Percentiles rank a stretch among this genome's conserved stretches.
Evolutionary conservation across 2,888 invertebrate genomes (phyloP).

Genomic region (Harpalus rubripes): DNA sequence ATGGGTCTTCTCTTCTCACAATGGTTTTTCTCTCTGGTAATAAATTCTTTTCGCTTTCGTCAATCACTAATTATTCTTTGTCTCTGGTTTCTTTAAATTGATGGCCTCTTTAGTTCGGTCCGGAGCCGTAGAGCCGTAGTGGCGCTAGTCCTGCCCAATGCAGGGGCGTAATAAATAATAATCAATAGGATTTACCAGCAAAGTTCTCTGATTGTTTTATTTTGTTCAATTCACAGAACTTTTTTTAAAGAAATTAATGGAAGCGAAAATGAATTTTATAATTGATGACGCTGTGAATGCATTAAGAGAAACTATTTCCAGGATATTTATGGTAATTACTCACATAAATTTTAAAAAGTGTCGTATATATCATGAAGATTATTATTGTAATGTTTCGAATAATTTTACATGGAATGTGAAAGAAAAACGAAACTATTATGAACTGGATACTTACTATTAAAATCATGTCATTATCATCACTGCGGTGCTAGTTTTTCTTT

Average conservation of each 20-base stretch:
- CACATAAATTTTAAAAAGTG: neutral
- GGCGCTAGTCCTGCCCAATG: neutral
- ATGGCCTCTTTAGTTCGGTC: constrained; percentile 46
- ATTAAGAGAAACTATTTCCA: constrained; percentile 21
- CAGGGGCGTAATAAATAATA: constrained; percentile 52
- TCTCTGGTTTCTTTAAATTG: constrained; percentile 60
- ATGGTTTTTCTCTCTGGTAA: constrained; percentile 48
- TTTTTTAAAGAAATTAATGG: constrained; percentile 28
- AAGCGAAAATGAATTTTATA: constrained; percentile 20
- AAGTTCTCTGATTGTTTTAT: constrained; percentile 14
- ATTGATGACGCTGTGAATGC: constrained; percentile 37
- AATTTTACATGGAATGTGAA: too few relatives aligned
- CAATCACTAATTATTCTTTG: constrained; percentile 65
- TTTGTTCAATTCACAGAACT: constrained; percentile 14
- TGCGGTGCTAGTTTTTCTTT: too few relatives aligned
- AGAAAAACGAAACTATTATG: too few relatives aligned
- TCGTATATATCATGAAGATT: too few relatives aligned
- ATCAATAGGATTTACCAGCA: constrained; percentile 38
- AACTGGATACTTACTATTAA: too few relatives aligned
- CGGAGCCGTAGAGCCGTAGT: constrained; percentile 5
- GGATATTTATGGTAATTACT: constrained; percentile 3
- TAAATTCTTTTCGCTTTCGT: constrained; percentile 65
- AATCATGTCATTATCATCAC: too few relatives aligned
- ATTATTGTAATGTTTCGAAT: too few relatives aligned
- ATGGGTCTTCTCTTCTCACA: constrained; percentile 38